Conservation (phyloP, 30 jellyfish, hydroid and myxozoan species). For the Sanderia malayensis region DNA sequence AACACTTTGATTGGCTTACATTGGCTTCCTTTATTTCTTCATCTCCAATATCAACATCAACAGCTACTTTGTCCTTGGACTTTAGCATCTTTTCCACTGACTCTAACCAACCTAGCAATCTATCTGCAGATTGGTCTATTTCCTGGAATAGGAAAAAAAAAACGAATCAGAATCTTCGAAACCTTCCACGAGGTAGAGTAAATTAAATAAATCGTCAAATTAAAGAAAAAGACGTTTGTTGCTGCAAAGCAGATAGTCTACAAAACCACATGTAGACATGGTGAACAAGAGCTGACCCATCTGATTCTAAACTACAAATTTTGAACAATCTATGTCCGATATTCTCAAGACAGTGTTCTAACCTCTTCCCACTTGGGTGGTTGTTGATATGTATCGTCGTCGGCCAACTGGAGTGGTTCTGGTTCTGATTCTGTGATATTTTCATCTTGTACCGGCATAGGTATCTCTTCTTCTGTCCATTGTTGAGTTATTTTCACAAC, state of each 20-base stretch:
- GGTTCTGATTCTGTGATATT: slow-evolving; percentile 44
- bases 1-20: slow-evolving; percentile 57
- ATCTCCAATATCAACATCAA: slow-evolving; percentile 64
- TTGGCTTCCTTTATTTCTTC: slow-evolving; percentile 45
- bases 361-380: slow-evolving; percentile 25
- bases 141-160: slow-evolving; percentile 52
- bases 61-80: slow-evolving; percentile 49
- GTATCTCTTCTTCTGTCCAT: slow-evolving; percentile 50
- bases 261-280: too few species aligned
- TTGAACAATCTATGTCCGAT: too few species aligned
- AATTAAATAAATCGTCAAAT: too few species aligned
- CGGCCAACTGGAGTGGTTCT: slow-evolving; percentile 18
- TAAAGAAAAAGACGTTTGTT: too few species aligned
- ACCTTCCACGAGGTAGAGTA: too few species aligned
- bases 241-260: too few species aligned
- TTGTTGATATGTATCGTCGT: not conserved
- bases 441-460: slow-evolving; percentile 42
- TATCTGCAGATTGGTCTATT: slow-evolving; percentile 49
- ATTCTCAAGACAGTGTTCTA: too few species aligned
- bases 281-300: too few species aligned
- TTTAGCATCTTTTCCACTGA: slow-evolving; percentile 53
- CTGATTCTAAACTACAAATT: too few species aligned
- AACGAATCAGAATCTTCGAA: too few species aligned
- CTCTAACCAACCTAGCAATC: slow-evolving; percentile 45
- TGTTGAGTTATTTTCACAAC: slow-evolving; percentile 32